Base-by-base conservation (phyloP, 2,113 vertebrate genomes). In the Helogale parvula region DNA sequence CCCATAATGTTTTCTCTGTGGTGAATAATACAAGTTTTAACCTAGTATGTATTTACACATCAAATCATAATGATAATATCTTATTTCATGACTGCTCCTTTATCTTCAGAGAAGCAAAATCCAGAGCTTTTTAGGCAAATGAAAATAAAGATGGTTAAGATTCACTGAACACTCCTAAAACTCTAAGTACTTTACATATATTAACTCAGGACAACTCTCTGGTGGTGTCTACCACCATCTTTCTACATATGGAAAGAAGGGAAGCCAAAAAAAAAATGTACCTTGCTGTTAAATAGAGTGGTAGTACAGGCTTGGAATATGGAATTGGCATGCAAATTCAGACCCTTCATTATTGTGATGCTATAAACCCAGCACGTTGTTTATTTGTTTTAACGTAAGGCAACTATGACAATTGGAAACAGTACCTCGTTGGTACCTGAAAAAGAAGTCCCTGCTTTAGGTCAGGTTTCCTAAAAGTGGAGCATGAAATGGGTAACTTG, bases 1-100 rank as follows among this genome's bases (percentile, higher is more conserved):
- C n/a, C 33, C 25, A 47, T 74, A 57, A 72, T 41, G n/a, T 60
- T 79, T 57, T 57, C 74, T 60, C 33, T 57, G 3, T 10, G 69
- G 16, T 88, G 15, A 12, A 41, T 41, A 90, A 83, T 84, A 80
- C 86, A 93, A 33, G 15, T 33, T 94, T 96, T n/a, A 95, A 90
- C 50, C 35, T 72, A 25, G 31, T 66, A 21, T 90, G 50, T 41
- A 54, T 84, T 90, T 90, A 21, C 15, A 71, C 7, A 90, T 6
- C 19, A 76, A 31, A 65, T 65, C 33, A 84, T 19, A 1, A 33
- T 54, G 31, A 76, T 33, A 2, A 3, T 17, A 47, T 76, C 29
- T 69, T 47, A 87, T 60, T 94, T 87, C 66, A 52, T 60, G 16
- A 57, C 12, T 2, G 65, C 3, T 41, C 23, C 5, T 79, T 87